Evolutionary conservation across 2,888 invertebrate genomes (phyloP), one percentile per base, ranked within the genome.

Genomic region (Drosophila anomelani): DNA sequence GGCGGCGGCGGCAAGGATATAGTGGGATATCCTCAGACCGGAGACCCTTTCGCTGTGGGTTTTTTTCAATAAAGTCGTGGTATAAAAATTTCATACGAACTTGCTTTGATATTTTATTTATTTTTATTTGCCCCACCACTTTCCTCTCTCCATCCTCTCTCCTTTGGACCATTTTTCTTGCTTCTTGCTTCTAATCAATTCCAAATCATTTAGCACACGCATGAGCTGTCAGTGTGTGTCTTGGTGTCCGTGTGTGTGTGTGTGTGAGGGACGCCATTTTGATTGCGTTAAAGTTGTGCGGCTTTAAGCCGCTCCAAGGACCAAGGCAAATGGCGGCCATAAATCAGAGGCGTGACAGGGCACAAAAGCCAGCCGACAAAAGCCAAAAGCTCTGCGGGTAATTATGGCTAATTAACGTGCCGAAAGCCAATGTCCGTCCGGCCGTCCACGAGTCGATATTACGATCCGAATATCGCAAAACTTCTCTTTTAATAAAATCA

Each of bases 161-260:
- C 26, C 10, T 6, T 3, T 9, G 20, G 13, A 38, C 10, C n/a
- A 20, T 54, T 49, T 47, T 62, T 47, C 58, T 57, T 64, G 44
- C 54, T 68, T 61, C 63, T 77, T 55, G 69, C 76, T 77, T 82
- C 85, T 84, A 84, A 84, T 84, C 84, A 84, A 84, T 84, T 84
- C 84, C 87, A 75, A 85, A 87, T 87, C 84, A 84, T 84, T 84
- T 77, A 87, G 74, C 84, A 87, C 84, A 87, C 84, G 84, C 87
- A 84, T 85, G 82, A 79, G 80, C 80, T 87, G 82, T 77, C 82
- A 75, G 68, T 66, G 49, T 68, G 32, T 51, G 23, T 59, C 54
- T 60, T 12, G 49, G 49, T 43, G 49, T 46, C 38, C 47, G n/a
- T 17, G 58, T 74, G 29, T 58, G 51, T 49, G 60, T 23, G 23